phyloP scores from a whole-genome alignment of 2,888 invertebrate genomes.

The Polyommatus iphigenia region DNA sequence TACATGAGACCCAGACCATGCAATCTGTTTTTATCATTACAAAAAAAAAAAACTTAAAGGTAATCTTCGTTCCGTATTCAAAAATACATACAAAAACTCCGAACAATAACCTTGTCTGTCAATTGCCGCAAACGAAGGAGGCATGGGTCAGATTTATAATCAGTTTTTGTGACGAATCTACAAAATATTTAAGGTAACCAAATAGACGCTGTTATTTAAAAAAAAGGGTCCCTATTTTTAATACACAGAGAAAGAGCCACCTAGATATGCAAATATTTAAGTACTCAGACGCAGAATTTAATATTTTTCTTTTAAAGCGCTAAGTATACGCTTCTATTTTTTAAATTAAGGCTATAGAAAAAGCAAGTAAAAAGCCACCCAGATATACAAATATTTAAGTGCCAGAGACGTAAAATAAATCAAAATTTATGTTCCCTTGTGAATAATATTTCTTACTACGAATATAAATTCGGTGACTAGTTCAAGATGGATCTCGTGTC shows the following conservation, averaged over 20 bases:
- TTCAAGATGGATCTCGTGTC: background rate
- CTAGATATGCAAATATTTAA: no score
- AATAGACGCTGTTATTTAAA: background rate
- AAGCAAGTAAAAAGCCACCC: background rate
- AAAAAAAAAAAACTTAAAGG: background rate
- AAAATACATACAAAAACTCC: background rate
- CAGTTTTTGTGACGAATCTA: background rate
- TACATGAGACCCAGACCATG: background rate
- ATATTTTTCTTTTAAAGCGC: no score
- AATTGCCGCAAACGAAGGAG: background rate
- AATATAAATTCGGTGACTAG: constrained; percentile 5
- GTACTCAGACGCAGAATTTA: no score
- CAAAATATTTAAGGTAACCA: background rate
- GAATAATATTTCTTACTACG: background rate
- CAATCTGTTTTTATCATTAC: constrained; percentile 1
- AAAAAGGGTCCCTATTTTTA: no score
- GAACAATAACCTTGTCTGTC: background rate
- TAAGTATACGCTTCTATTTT: no score
- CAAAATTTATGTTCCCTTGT: background rate
- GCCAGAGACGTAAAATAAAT: background rate
- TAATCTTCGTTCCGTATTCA: background rate
- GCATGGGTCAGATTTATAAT: background rate
- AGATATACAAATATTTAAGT: background rate
- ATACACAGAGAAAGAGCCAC: no score
- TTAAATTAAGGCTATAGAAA: no score